Percentiles rank a stretch among this genome's conserved stretches.
Conservation (phyloP, 2,888 invertebrate genomes). For the Thereva nobilitata region DNA sequence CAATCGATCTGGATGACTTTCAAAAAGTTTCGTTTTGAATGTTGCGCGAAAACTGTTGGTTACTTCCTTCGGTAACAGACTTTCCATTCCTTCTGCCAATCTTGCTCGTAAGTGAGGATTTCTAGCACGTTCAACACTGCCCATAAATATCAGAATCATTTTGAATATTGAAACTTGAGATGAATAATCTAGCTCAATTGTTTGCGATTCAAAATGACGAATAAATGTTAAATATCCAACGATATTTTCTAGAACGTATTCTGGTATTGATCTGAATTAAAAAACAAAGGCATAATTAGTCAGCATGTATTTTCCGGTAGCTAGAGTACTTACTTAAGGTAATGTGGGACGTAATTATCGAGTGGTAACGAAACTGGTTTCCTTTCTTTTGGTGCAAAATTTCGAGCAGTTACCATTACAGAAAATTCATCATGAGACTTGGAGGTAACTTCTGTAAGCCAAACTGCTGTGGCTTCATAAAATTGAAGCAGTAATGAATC, state of each 20-base stretch:
- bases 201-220: conserved; percentile 65
- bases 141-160: conserved; percentile 86
- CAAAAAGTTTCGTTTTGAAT: conserved; percentile 75
- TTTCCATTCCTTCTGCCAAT: conserved; percentile 86
- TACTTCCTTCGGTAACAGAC: conserved; percentile 77
- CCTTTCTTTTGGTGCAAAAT: conserved; percentile 66
- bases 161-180: conserved; percentile 72
- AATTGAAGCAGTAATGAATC: conserved; percentile 73
- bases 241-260: conserved; percentile 86
- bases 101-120: conserved; percentile 93
- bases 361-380: conserved; percentile 66
- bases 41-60: conserved; percentile 55
- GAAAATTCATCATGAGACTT: conserved; percentile 57
- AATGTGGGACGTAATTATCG: conserved; percentile 67
- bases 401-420: conserved; percentile 50
- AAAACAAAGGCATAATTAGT: conserved; percentile 13
- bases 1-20: conserved; percentile 72
- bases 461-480: conserved; percentile 79
- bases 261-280: conserved; percentile 76
- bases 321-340: conserved; percentile 63
- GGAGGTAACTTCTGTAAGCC: conserved; percentile 82
- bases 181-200: conserved; percentile 69
- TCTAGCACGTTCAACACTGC: conserved; percentile 75
- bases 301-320: conserved; percentile 41
- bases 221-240: conserved; percentile 79